phyloP scores from a whole-genome alignment of 2,888 invertebrate species.

The Rhyacophila evoluta region DNA sequence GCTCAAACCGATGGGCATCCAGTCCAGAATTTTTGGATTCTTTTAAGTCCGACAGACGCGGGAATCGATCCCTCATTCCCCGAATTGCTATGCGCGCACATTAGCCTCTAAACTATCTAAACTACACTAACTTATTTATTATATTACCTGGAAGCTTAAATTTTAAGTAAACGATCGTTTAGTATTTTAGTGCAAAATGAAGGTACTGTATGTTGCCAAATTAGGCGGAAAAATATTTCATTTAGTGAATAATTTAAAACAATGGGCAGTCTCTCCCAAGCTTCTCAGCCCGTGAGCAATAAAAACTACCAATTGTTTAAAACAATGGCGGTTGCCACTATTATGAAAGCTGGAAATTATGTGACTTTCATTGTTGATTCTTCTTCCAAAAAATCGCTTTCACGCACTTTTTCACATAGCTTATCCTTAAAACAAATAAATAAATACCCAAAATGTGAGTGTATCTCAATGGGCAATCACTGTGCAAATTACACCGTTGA shows the following conservation, averaged over 20 bases:
- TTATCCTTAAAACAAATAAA: neutral
- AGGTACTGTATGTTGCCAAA: neutral
- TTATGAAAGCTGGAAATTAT: conserved; percentile 40
- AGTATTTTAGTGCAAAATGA: too few species aligned
- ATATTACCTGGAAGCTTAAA: too few species aligned
- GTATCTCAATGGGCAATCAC: neutral
- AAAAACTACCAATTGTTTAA: conserved; percentile 32
- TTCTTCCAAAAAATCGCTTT: conserved; percentile 36
- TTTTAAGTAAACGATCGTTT: too few species aligned
- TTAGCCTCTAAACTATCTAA: too few species aligned
- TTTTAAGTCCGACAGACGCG: too few species aligned
- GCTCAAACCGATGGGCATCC: too few species aligned
- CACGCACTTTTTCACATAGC: conserved; percentile 28
- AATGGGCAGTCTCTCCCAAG: conserved; percentile 14
- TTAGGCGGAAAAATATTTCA: neutral
- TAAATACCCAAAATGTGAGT: neutral
- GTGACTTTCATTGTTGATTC: conserved; percentile 30
- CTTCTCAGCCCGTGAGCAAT: conserved; percentile 27
- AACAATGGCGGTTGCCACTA: conserved; percentile 15
- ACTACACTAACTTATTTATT: too few species aligned
- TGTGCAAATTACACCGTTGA: neutral
- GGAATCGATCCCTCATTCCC: too few species aligned
- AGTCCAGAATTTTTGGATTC: too few species aligned
- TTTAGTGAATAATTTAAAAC: neutral
- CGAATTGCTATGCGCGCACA: too few species aligned